phyloP scores from a whole-genome alignment of 2,113 vertebrate genomes.

The Hippocampus zosterae region DNA sequence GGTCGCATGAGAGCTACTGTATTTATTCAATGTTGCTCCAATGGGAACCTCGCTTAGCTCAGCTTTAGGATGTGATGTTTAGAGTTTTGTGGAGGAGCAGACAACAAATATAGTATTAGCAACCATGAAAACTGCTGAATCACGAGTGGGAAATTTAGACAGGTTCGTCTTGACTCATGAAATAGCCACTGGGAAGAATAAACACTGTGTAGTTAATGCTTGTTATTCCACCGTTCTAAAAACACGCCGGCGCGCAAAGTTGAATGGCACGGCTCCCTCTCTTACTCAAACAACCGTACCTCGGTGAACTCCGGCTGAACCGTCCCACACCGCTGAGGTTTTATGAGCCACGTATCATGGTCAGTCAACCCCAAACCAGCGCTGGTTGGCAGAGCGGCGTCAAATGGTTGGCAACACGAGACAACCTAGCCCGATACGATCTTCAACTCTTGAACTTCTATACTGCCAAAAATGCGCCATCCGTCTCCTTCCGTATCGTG shows the following conservation, averaged over 20 bases:
- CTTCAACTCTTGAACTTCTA: constrained; percentile 63
- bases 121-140: constrained; percentile 44
- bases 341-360: constrained; percentile 65
- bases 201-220: not conserved
- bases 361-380: constrained; percentile 67
- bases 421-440: constrained; percentile 61
- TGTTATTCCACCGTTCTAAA: constrained; percentile 36
- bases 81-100: constrained; percentile 32
- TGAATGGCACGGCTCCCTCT: constrained; percentile 9
- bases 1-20: constrained; percentile 68
- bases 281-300: constrained; percentile 25
- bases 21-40: constrained; percentile 70
- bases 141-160: constrained; percentile 20
- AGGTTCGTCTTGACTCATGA: not conserved
- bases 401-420: constrained; percentile 58
- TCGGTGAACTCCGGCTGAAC: constrained; percentile 70
- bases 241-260: constrained; percentile 32
- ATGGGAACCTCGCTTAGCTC: constrained; percentile 58
- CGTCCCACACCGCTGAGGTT: constrained; percentile 38
- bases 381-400: constrained; percentile 63
- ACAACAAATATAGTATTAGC: constrained; percentile 31
- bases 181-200: constrained; percentile 20
- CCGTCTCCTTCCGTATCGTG: constrained; percentile 47
- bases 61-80: constrained; percentile 65
- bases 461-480: constrained; percentile 35